phyloP scores from a whole-genome alignment of 2,888 invertebrate species.

The Synergus itoensis region DNA sequence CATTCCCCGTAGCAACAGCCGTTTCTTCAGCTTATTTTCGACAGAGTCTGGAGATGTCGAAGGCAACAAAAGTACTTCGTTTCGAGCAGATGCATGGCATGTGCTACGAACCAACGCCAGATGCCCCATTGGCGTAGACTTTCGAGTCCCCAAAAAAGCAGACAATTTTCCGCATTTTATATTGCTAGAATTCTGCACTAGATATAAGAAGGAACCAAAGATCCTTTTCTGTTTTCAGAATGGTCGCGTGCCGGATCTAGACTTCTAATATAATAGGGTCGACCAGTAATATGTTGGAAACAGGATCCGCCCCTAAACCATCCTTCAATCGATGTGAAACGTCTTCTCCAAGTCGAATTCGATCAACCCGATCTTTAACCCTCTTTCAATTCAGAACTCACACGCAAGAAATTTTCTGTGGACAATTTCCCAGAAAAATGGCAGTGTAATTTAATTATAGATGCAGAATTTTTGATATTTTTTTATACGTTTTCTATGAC shows the following conservation, averaged over 20 bases:
- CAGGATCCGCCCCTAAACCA: constrained; percentile 20
- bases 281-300: constrained; percentile 49
- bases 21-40: constrained; percentile 65
- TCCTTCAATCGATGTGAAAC: not conserved
- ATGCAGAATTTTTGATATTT: too few species aligned
- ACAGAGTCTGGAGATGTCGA: constrained; percentile 62
- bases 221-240: constrained; percentile 43
- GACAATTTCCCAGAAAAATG: not conserved
- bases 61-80: constrained; percentile 74
- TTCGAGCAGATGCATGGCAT: constrained; percentile 76
- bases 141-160: constrained; percentile 54
- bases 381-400: not conserved
- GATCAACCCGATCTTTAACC: not conserved
- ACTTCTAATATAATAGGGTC: constrained; percentile 48
- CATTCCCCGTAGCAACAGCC: constrained; percentile 69
- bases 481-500: too few species aligned
- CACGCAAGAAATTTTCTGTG: not conserved
- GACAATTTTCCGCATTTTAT: constrained; percentile 31
- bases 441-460: too few species aligned
- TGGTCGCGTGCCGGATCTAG: constrained; percentile 65
- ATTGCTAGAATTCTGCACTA: not conserved
- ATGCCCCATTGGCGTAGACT: constrained; percentile 75
- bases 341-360: constrained; percentile 18
- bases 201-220: not conserved
- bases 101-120: constrained; percentile 75